Evolutionary conservation across 1,140 invertebrate species (phyloP), one percentile per base, ranked within the genome.

Genomic region (Drosophila malerkotliana): DNA sequence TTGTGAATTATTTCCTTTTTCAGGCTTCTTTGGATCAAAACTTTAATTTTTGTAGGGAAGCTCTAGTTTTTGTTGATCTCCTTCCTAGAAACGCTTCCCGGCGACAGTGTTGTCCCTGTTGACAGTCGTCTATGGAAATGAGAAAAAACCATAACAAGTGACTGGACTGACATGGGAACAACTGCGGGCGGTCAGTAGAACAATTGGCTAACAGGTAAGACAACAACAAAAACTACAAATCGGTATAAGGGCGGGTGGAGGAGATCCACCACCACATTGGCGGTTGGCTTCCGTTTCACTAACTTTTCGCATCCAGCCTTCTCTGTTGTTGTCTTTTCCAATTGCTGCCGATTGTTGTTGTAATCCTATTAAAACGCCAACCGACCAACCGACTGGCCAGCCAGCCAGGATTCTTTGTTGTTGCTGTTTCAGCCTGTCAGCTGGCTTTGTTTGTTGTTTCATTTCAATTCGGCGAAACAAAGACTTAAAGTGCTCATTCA

Each of bases 401-500:
- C 60, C 39, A 45, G 45, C 69, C 53, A 39, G 51, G 30, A 58
- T 64, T 60, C 67, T 54, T 52, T 77, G 28, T 58, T 75, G 45
- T 49, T 68, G 59, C 32, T 72, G 56, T 57, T 57, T 37, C 44
- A 32, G 66, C 41, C 60, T 75, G 68, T 75, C 57, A 71, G 61
- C 30, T 59, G 79, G 45, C 79, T 67, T 87, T 88, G 83, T 88
- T 87, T 87, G 82, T 77, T 87, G 66, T 87, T 85, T 82, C 82
- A 82, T 88, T 87, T 83, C 79, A 78, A 87, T 83, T 83, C 76
- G 78, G 64, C 75, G 79, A 87, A 87, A 88, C 83, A 88, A 88
- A 88, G 79, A 79, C 79, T 88, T 79, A 82, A 88, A 88, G 83
- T 88, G 76, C 79, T 82, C 72, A 79, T 88, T 88, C 83, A 88